Percentiles rank a stretch among this genome's conserved stretches.
Evolutionary conservation across 2,797 vertebrate genomes (phyloP).

Genomic region (Psittacula echo): DNA sequence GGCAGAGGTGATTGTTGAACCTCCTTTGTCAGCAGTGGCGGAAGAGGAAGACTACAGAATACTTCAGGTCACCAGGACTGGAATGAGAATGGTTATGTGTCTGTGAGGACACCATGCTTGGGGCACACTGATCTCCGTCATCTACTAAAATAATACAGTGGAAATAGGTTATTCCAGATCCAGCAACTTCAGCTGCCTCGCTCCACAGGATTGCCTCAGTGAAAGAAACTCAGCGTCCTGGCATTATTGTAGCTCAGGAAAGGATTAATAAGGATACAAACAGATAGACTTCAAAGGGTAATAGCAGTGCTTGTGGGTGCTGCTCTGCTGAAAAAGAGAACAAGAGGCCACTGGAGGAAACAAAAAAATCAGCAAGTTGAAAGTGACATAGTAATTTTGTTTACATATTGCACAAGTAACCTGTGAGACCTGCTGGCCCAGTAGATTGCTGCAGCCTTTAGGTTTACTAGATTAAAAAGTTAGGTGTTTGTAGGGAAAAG

Average conservation of each 20-base stretch:
- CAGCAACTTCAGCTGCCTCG: not conserved
- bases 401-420: constrained; percentile 54
- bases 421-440: constrained; percentile 45
- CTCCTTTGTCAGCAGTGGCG: not conserved
- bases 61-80: not conserved
- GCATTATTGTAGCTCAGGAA: constrained; percentile 9
- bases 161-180: constrained; percentile 15
- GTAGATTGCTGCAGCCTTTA: not conserved
- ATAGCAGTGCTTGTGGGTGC: not conserved
- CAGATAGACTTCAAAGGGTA: constrained; percentile 41
- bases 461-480: not conserved
- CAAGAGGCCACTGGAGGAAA: constrained; percentile 32
- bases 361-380: constrained; percentile 14
- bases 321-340: not conserved
- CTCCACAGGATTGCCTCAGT: not conserved
- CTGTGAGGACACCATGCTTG: accelerated
- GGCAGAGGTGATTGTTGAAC: not conserved
- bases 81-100: not conserved
- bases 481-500: not conserved
- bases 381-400: constrained; percentile 27
- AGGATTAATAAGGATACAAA: constrained; percentile 22
- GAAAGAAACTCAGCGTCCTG: accelerated
- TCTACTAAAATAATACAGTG: not conserved
- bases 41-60: not conserved
- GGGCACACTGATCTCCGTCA: accelerated